A percentile compares a stretch with the other conserved stretches of the same genome.
Evolutionary conservation across 2,113 vertebrate species (phyloP).

Genomic region (Bubo scandiacus): DNA sequence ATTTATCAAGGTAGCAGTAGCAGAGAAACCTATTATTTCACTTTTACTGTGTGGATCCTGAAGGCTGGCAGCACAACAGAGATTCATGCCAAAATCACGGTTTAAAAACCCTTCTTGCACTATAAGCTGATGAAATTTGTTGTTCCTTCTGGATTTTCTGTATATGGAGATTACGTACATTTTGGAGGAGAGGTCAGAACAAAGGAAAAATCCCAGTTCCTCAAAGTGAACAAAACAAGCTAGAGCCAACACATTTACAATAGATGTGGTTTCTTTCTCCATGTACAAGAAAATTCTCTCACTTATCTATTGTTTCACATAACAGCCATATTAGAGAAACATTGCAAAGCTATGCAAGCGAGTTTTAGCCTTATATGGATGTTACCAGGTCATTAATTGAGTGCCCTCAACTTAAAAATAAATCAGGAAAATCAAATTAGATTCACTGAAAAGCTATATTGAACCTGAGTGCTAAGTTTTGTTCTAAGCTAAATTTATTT

Average conservation of each 20-base stretch:
- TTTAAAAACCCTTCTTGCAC: background rate
- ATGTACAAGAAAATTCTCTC: background rate
- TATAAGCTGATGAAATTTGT: background rate
- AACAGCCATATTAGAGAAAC: background rate
- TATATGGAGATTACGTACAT: background rate
- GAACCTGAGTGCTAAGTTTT: background rate
- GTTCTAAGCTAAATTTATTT: background rate
- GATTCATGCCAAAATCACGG: background rate
- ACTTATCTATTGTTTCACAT: background rate
- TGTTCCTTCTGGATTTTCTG: background rate
- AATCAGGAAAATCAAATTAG: background rate
- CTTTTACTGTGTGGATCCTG: background rate
- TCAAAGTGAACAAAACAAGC: background rate
- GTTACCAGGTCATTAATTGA: background rate
- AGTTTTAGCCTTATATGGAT: background rate
- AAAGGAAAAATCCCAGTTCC: background rate
- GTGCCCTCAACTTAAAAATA: background rate
- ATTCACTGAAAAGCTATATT: background rate
- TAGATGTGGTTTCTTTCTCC: rapidly evolving
- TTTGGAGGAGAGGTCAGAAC: background rate
- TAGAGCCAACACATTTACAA: background rate
- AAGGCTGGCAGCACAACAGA: background rate
- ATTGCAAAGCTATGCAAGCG: background rate
- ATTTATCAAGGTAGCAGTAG: constrained; percentile 17
- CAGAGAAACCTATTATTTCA: constrained; percentile 33